Conservation (phyloP, 2,113 vertebrate genomes). For the Tichodroma muraria region DNA sequence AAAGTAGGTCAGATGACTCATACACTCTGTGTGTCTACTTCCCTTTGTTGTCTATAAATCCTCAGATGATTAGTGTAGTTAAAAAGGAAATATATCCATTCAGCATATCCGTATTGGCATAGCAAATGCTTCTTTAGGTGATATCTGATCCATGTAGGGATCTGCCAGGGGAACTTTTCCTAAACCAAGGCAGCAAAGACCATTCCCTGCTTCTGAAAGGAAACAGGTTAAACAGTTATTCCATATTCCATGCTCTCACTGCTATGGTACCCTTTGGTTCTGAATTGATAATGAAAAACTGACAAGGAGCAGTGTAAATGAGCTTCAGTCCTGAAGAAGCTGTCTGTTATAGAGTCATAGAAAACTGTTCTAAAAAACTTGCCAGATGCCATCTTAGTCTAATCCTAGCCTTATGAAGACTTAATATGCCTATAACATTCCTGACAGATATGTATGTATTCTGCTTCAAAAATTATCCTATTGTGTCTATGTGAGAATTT, state of each 20-base stretch:
- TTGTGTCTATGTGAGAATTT: neutral
- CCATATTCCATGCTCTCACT: neutral
- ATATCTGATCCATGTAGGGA: neutral
- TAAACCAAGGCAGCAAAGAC: neutral
- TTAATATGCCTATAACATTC: neutral
- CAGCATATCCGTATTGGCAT: neutral
- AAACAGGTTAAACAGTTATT: neutral
- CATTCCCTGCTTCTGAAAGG: neutral
- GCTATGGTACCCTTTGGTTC: neutral
- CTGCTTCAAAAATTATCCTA: neutral
- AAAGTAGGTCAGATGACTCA: conserved; percentile 23
- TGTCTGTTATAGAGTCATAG: neutral
- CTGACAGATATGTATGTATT: neutral
- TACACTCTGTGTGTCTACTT: neutral
- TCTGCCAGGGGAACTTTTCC: neutral
- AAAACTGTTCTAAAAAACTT: neutral
- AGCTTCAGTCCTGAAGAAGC: neutral
- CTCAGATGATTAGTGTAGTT: neutral
- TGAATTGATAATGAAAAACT: neutral
- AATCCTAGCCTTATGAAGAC: neutral
- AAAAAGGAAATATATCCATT: neutral
- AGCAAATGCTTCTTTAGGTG: neutral
- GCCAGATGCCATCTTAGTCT: neutral
- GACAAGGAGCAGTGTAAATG: neutral
- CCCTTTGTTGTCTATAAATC: neutral